These are phyloP conservation scores for Drosophila leontia DNA, from an alignment of 1,140 invertebrate genomes.

Conservation along the genomic window DNA sequence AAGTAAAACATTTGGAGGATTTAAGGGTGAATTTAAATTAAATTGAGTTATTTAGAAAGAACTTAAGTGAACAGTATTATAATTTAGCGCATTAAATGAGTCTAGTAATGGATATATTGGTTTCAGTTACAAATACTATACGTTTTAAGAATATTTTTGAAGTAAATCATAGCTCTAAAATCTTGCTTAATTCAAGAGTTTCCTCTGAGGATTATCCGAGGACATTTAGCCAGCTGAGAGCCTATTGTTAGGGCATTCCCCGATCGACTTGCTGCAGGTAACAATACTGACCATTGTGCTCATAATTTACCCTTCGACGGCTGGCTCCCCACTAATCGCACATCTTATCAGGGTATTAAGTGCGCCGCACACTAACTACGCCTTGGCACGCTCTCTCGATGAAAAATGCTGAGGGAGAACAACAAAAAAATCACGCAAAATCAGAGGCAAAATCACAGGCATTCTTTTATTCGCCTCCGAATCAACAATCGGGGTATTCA, in stretches of 20 bases:
- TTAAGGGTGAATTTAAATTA: not conserved
- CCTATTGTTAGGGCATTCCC: conserved; percentile 12
- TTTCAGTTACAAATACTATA: not conserved
- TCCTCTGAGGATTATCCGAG: no score
- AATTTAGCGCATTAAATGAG: not conserved
- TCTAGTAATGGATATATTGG: not conserved
- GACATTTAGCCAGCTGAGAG: no score
- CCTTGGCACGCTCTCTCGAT: conserved; percentile 64
- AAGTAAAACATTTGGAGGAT: not conserved
- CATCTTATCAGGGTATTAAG: conserved; percentile 80
- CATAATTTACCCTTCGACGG: conserved; percentile 59
- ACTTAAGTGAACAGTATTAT: not conserved
- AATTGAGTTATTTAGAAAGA: not conserved
- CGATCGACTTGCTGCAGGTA: not conserved
- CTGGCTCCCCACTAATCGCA: conserved; percentile 59
- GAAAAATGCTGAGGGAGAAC: conserved; percentile 28
- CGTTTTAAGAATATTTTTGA: no score
- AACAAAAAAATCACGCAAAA: conserved; percentile 50
- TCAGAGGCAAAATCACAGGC: conserved; percentile 66
- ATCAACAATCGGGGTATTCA: conserved; percentile 56
- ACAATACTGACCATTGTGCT: conserved; percentile 35
- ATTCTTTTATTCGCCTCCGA: conserved; percentile 36
- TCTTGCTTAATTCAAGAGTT: no score
- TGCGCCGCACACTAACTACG: conserved; percentile 63
- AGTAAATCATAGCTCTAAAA: not conserved